Evolutionary conservation across 2,888 invertebrate genomes (phyloP).

Genomic region (Cerastis rubricosa): DNA sequence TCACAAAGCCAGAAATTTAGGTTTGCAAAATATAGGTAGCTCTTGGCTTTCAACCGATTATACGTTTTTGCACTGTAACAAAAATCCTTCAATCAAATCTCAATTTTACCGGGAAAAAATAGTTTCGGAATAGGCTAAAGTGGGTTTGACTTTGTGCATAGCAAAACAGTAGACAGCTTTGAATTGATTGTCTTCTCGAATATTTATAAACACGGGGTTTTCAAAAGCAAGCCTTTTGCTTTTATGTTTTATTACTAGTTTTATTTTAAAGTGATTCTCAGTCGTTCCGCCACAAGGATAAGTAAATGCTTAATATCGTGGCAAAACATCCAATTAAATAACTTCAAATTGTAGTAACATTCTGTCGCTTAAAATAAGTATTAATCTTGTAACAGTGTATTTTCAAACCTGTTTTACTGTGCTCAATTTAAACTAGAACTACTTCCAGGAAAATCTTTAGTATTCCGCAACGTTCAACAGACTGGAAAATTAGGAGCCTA

Average conservation of each 20-base stretch:
- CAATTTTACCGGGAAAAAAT: background rate
- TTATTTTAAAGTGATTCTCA: too few species aligned
- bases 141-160: slow-evolving; percentile 64
- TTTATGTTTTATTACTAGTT: too few species aligned
- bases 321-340: too few species aligned
- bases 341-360: too few species aligned
- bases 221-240: too few species aligned
- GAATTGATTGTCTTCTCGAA: slow-evolving; percentile 59
- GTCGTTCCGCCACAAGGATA: too few species aligned
- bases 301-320: too few species aligned
- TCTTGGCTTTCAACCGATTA: background rate
- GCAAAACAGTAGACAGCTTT: slow-evolving; percentile 55
- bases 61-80: background rate
- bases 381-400: too few species aligned
- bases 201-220: slow-evolving; percentile 24
- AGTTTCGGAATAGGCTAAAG: too few species aligned
- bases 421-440: background rate
- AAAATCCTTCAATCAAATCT: background rate
- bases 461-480: background rate
- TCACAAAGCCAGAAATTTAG: background rate
- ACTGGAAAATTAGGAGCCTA: background rate
- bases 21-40: background rate
- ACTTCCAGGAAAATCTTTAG: slow-evolving; percentile 2
- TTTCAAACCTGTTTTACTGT: background rate
- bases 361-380: background rate